Evolutionary conservation across 2,113 vertebrate species (phyloP).

Genomic region (Zosterops pallidus): DNA sequence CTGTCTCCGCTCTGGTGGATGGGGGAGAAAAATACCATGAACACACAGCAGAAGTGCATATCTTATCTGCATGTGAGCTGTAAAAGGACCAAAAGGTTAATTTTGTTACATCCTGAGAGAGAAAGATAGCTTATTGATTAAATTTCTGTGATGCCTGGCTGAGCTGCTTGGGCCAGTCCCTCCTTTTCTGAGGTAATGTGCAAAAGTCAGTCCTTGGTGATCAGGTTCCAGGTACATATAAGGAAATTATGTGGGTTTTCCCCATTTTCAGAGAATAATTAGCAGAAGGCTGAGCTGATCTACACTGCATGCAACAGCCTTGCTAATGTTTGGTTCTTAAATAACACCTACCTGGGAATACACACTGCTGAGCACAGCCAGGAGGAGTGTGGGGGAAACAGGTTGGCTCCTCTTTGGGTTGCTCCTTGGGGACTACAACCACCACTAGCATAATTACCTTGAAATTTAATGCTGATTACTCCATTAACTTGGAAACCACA

Average conservation of each 20-base stretch:
- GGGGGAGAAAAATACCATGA: background rate
- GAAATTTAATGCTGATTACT: background rate
- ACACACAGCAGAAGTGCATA: background rate
- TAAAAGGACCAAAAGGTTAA: background rate
- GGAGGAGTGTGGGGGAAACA: accelerated
- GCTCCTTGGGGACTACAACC: background rate
- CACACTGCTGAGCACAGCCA: background rate
- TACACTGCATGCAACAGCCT: background rate
- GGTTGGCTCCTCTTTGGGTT: background rate
- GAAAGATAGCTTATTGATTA: background rate
- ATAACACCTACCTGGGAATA: background rate
- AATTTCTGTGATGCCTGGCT: background rate
- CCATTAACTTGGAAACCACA: background rate
- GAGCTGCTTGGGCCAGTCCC: background rate
- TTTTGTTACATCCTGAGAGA: background rate
- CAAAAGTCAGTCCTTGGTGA: background rate
- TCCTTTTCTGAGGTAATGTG: accelerated
- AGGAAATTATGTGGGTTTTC: background rate
- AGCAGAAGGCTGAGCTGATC: background rate
- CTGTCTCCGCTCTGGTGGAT: background rate
- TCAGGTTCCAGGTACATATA: background rate
- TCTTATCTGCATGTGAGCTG: background rate
- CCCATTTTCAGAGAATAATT: background rate
- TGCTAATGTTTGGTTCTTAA: background rate
- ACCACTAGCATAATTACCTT: background rate